Evolutionary conservation across 2,797 vertebrate species (phyloP).

Genomic region (Halcyon leucocephala): DNA sequence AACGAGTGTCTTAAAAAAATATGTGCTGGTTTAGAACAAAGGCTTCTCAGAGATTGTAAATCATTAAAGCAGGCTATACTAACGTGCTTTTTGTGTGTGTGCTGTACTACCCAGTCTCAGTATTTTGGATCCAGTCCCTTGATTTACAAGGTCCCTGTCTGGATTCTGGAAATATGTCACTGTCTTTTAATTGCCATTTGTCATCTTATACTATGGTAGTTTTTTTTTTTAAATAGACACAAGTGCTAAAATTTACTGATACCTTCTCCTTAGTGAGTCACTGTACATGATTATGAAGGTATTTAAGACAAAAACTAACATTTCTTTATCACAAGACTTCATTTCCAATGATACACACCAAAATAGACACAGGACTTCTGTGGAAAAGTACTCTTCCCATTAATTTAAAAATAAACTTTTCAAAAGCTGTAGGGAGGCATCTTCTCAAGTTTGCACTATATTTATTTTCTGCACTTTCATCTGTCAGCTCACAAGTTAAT

Average conservation of each 20-base stretch:
- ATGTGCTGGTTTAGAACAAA: not conserved
- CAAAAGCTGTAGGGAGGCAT: not conserved
- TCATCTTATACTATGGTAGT: not conserved
- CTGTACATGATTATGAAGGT: not conserved
- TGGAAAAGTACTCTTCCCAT: not conserved
- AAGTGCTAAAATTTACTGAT: not conserved
- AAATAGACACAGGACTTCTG: not conserved
- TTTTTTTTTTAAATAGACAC: not conserved
- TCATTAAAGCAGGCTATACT: not conserved
- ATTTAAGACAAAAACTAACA: not conserved
- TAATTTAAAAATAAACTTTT: not conserved
- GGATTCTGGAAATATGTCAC: not conserved
- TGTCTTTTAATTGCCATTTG: not conserved
- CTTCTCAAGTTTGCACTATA: not conserved
- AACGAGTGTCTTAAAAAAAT: constrained; percentile 8
- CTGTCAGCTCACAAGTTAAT: not conserved
- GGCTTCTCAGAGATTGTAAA: not conserved
- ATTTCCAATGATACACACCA: not conserved
- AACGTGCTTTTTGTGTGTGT: not conserved
- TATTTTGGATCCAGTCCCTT: not conserved
- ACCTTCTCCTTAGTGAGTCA: not conserved
- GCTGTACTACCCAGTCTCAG: not conserved
- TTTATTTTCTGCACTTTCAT: not conserved
- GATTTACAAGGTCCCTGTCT: not conserved
- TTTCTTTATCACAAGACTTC: not conserved